phyloP scores from a whole-genome alignment of 2,888 invertebrate species.

The Cheilosia variabilis region DNA sequence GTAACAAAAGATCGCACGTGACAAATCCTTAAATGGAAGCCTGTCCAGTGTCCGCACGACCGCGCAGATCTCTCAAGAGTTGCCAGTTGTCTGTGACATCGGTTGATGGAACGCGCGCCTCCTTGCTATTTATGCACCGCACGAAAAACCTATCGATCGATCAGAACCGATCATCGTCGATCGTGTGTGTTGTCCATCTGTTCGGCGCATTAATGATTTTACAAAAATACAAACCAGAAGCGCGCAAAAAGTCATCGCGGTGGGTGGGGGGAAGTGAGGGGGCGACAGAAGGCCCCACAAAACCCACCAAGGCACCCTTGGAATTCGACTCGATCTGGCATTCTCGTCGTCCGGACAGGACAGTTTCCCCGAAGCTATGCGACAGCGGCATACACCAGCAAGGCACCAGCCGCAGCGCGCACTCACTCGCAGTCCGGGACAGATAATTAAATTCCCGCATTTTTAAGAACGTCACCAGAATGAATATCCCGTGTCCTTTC shows the following conservation, averaged over 20 bases:
- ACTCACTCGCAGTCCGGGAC: slow-evolving; percentile 46
- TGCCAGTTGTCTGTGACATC: slow-evolving; percentile 69
- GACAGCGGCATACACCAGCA: slow-evolving; percentile 59
- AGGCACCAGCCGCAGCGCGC: slow-evolving; percentile 44
- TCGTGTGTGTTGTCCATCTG: slow-evolving; percentile 65
- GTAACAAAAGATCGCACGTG: slow-evolving; percentile 84
- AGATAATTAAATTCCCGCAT: slow-evolving; percentile 76
- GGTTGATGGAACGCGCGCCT: slow-evolving; percentile 69
- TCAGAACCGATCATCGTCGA: slow-evolving; percentile 72
- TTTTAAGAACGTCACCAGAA: slow-evolving; percentile 72
- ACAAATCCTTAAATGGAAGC: slow-evolving; percentile 83
- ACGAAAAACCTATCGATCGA: slow-evolving; percentile 73
- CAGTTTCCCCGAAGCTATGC: slow-evolving; percentile 70
- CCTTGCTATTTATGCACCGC: slow-evolving; percentile 65
- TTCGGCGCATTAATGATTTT: slow-evolving; percentile 72
- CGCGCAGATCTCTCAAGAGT: slow-evolving; percentile 54
- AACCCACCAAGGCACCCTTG: slow-evolving; percentile 59
- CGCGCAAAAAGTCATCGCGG: slow-evolving; percentile 22
- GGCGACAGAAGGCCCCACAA: slow-evolving; percentile 30
- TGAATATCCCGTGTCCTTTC: slow-evolving; percentile 75
- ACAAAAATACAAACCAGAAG: slow-evolving; percentile 66
- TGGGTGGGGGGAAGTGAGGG: slow-evolving; percentile 2
- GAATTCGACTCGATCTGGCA: slow-evolving; percentile 62
- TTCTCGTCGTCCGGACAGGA: slow-evolving; percentile 25
- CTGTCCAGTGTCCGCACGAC: slow-evolving; percentile 45